Conservation (phyloP, 2,888 invertebrate genomes). For the Pollenia griseotomentosa region DNA sequence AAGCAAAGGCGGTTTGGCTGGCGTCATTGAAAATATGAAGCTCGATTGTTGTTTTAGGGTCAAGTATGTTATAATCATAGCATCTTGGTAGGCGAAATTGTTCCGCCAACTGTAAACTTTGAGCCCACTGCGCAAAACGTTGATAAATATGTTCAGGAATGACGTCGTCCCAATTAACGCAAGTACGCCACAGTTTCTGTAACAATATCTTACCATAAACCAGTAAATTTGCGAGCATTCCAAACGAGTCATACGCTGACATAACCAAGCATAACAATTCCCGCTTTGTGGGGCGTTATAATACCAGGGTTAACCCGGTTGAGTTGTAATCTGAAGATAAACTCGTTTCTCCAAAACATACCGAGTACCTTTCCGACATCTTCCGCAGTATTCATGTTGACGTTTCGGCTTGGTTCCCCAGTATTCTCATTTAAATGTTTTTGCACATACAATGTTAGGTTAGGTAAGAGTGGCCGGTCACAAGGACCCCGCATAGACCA, state of each 20-base stretch:
- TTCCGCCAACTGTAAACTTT: not conserved
- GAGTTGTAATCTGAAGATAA: not conserved
- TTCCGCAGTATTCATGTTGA: not conserved
- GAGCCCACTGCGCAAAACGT: not conserved
- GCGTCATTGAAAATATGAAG: not conserved
- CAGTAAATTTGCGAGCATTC: constrained; percentile 14
- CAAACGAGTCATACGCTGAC: not conserved
- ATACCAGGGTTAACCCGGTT: no score
- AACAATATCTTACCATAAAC: constrained; percentile 9
- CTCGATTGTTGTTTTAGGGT: not conserved
- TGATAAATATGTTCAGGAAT: constrained; percentile 1
- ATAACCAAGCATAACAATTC: constrained; percentile 12
- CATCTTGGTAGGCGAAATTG: not conserved
- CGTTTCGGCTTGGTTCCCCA: not conserved
- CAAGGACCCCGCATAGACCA: no score
- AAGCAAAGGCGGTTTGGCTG: not conserved
- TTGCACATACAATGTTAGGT: not conserved
- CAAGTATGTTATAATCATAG: not conserved
- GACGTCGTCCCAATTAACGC: not conserved
- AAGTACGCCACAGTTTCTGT: constrained; percentile 5
- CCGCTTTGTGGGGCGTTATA: not conserved
- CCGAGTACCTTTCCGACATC: not conserved
- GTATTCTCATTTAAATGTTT: not conserved
- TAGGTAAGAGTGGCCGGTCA: no score
- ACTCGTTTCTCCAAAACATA: constrained; percentile 10